Conservation (phyloP, 2,113 vertebrate genomes). For the Colinus virginianus region DNA sequence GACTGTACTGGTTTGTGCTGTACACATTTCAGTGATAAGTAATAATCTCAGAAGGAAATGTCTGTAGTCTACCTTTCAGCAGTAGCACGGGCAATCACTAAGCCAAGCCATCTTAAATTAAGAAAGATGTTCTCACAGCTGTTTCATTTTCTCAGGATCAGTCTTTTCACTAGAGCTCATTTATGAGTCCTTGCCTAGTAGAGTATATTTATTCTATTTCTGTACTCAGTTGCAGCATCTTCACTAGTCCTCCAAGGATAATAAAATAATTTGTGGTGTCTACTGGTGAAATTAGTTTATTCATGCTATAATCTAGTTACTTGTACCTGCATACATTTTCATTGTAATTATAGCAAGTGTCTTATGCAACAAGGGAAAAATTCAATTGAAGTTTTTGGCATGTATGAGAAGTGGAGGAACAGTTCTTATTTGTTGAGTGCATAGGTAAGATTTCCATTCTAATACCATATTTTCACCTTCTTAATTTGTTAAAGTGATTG, state of each 20-base stretch:
- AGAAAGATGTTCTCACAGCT: not conserved
- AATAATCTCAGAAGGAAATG: not conserved
- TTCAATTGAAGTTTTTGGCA: not conserved
- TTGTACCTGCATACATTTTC: not conserved
- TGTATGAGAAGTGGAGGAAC: not conserved
- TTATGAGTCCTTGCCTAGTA: not conserved
- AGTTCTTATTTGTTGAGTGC: not conserved
- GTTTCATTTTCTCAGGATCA: not conserved
- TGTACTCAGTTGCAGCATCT: not conserved
- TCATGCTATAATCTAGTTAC: not conserved
- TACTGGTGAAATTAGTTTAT: not conserved
- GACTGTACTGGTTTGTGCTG: not conserved
- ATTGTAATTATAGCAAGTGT: not conserved
- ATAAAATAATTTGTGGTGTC: not conserved
- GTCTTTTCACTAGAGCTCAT: not conserved
- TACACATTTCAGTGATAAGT: not conserved
- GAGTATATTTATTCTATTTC: not conserved
- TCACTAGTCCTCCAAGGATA: not conserved
- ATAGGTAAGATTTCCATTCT: not conserved
- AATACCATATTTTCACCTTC: not conserved
- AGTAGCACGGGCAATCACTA: not conserved
- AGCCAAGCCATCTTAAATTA: not conserved
- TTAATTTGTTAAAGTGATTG: not conserved
- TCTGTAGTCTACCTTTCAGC: not conserved
- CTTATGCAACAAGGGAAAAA: not conserved